Evolutionary conservation across 2,888 invertebrate genomes (phyloP).

Genomic region (Mesorhabditis spiculigera): DNA sequence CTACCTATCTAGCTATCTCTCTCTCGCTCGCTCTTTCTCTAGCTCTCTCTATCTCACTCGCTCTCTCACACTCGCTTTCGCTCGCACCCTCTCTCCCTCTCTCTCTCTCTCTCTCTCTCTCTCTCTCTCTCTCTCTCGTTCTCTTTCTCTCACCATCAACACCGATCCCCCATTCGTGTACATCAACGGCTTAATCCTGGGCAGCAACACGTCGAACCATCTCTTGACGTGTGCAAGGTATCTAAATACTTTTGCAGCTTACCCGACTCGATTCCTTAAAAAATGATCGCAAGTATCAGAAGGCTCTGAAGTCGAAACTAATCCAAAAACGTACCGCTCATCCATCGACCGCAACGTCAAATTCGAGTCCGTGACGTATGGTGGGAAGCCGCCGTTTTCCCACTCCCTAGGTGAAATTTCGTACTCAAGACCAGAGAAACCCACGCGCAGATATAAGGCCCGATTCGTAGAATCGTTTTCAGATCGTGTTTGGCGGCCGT

Average conservation of each 20-base stretch:
- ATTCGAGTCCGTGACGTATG: conserved; percentile 44
- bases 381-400: conserved; percentile 52
- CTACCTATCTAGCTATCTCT: no score
- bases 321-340: conserved; percentile 20
- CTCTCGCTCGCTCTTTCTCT: no score
- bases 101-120: no score
- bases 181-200: conserved; percentile 57
- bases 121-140: no score
- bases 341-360: conserved; percentile 35
- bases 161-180: conserved; percentile 63
- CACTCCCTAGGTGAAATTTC: conserved; percentile 24
- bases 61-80: no score
- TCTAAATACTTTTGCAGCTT: background rate
- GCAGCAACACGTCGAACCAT: conserved; percentile 61
- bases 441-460: conserved; percentile 50
- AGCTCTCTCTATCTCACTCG: no score
- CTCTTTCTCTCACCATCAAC: conserved; percentile 59
- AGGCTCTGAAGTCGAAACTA: background rate
- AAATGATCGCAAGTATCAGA: background rate
- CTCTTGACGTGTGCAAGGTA: background rate
- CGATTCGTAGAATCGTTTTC: conserved; percentile 43
- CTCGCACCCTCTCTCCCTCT: no score
- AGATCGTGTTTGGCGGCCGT: conserved; percentile 18
- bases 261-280: no score
- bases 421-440: background rate